Evolutionary conservation across 2,888 invertebrate genomes (phyloP).

Genomic region (Ecdyonurus torrentis): DNA sequence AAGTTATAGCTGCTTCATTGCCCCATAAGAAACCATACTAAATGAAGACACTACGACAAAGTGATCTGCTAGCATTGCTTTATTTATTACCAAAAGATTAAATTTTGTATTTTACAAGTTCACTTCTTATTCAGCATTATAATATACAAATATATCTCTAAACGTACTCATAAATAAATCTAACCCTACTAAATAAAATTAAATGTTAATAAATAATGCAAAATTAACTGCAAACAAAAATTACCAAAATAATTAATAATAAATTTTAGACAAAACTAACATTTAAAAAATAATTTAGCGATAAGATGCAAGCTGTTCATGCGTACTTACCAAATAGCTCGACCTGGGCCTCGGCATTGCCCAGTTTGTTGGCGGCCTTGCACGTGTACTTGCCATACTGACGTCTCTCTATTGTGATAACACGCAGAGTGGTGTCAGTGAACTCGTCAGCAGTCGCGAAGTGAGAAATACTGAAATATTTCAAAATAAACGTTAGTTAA

Average conservation of each 20-base stretch:
- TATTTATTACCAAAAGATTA: background rate
- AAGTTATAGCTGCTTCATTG: too few species aligned
- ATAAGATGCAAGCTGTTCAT: conserved; percentile 2
- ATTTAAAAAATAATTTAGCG: background rate
- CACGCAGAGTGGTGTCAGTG: conserved; percentile 74
- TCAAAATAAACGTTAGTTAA: too few species aligned
- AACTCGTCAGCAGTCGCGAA: conserved; percentile 86
- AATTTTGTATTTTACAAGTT: too few species aligned
- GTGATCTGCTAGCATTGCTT: background rate
- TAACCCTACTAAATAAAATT: too few species aligned
- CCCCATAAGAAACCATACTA: too few species aligned
- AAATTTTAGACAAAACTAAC: background rate
- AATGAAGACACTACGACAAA: too few species aligned
- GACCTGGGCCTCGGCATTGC: conserved; percentile 59
- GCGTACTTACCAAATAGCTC: conserved; percentile 58
- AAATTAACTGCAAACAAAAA: background rate
- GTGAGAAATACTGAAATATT: conserved; percentile 68
- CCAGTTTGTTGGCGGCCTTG: conserved; percentile 77
- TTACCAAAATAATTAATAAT: background rate
- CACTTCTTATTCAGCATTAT: too few species aligned
- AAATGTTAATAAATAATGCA: too few species aligned
- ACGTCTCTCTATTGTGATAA: conserved; percentile 78
- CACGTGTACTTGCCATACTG: conserved; percentile 77
- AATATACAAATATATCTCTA: background rate
- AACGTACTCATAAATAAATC: background rate